Conservation (phyloP, 2,113 vertebrate species). For the Embiotoca jacksoni region DNA sequence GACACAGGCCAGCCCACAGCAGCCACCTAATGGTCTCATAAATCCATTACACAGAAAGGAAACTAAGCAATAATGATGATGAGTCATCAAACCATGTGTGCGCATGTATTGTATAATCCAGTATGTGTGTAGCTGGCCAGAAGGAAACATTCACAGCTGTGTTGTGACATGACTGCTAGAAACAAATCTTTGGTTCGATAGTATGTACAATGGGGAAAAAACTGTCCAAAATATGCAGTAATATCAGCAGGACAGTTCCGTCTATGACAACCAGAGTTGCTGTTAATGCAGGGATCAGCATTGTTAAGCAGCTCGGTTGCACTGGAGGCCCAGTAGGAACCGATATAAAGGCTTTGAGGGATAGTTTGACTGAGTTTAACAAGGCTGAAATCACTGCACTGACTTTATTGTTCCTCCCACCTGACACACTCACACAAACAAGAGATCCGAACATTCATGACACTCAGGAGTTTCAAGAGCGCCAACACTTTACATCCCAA, state of each 20-base stretch:
- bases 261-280: constrained; percentile 5
- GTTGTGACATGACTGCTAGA: background rate
- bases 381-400: constrained; percentile 6
- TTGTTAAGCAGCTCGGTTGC: constrained; percentile 31
- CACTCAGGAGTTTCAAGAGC: background rate
- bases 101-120: background rate
- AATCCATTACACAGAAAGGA: constrained; percentile 43
- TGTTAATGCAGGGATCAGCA: constrained; percentile 30
- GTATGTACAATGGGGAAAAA: background rate
- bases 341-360: constrained; percentile 23
- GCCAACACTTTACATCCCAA: no score
- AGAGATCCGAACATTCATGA: background rate
- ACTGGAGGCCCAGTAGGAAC: constrained; percentile 23
- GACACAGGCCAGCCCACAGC: constrained; percentile 19
- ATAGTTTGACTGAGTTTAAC: constrained; percentile 24
- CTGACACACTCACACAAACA: background rate
- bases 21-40: constrained; percentile 54
- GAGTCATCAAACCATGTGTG: background rate
- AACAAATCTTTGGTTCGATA: constrained; percentile 3
- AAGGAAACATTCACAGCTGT: background rate
- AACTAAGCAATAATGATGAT: background rate
- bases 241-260: background rate
- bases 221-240: background rate
- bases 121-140: background rate
- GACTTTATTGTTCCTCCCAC: background rate